These are phyloP conservation scores for Chamaea fasciata DNA, from an alignment of 2,113 vertebrate genomes.

Conservation along the genomic window DNA sequence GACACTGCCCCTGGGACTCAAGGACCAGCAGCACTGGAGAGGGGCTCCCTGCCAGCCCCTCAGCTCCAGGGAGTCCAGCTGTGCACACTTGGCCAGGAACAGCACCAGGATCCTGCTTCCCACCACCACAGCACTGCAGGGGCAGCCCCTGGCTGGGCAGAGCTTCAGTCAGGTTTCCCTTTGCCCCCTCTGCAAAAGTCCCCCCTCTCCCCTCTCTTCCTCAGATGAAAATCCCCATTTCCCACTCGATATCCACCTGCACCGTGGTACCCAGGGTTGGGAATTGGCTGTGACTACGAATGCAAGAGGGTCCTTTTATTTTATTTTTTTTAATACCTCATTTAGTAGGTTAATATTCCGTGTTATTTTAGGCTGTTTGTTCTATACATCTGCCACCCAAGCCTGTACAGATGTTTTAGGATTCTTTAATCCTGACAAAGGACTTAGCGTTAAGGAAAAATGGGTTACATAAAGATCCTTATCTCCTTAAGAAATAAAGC, in stretches of 20 bases:
- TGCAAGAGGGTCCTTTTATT: neutral
- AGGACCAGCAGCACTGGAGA: neutral
- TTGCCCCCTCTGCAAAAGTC: neutral
- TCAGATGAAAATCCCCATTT: neutral
- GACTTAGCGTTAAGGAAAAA: slow-evolving; percentile 59
- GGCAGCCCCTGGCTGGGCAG: neutral
- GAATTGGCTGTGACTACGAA: neutral
- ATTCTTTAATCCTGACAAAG: slow-evolving; percentile 72
- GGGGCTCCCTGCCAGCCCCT: neutral
- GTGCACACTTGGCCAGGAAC: neutral
- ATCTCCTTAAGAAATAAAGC: slow-evolving; percentile 45
- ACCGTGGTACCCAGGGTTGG: rapidly evolving
- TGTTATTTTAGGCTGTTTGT: slow-evolving; percentile 50
- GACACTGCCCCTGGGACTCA: rapidly evolving
- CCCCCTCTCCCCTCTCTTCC: neutral
- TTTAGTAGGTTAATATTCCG: slow-evolving; percentile 53
- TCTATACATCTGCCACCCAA: slow-evolving; percentile 32
- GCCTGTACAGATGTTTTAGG: slow-evolving; percentile 70
- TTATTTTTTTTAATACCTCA: slow-evolving; percentile 6
- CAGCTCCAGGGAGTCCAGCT: neutral
- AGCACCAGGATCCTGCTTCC: neutral
- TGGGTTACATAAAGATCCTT: slow-evolving; percentile 61
- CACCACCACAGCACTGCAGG: rapidly evolving
- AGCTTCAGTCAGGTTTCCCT: neutral
- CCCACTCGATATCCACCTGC: neutral